Base-by-base conservation (phyloP, 2,888 invertebrate genomes). In the Mesopsocus fuscifrons region DNA sequence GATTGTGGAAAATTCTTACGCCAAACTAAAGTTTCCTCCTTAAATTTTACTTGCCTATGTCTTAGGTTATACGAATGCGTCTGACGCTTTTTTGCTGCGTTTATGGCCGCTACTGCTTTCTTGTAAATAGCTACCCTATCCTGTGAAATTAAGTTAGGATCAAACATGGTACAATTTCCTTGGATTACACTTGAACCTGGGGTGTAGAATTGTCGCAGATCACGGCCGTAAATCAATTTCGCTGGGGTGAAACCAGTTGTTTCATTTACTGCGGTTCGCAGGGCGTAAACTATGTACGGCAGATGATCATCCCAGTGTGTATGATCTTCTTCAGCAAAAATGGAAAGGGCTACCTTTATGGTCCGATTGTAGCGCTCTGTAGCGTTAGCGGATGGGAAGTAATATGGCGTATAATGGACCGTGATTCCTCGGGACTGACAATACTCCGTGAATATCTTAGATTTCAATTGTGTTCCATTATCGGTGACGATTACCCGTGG, bases 341-440 rank as follows among this genome's bases (percentile, higher is more conserved):
- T 41, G 2, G 42, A 15, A 11, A 50, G 44, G 50, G 51, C 51
- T 0, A 49, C 50, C 16, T 52, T 50, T 0, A 54, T 1, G 0
- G 46, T 47, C 16, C 52, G 41, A 23, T 53, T 53, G 2, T 48
- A 47, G 8, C 50, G 41, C 42, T 54, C 53, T 0, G 49, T 48
- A 3, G 15, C 6, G 2, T 31, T 8, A 13, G 23, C 26, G 4
- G n/a, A 21, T 33, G 33, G 9, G 33, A 17, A 4, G 17, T 33
- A 33, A 4, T 5, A 6, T 9, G 33, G 33, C 5, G 9, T 33
- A 9, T 16, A 33, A 9, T 33, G 33, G 8, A 45, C 3, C n/a
- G n/a, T 30, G 1, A 49, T 42, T 1, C 44, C 46, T n/a, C 43
- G 43, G 1, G 30, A 32, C n/a, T 41, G 41, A 2, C 46, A 34